Percentiles rank a stretch among this genome's conserved stretches.
Conservation (phyloP, 2,888 invertebrate species). For the Perdita meconis region DNA sequence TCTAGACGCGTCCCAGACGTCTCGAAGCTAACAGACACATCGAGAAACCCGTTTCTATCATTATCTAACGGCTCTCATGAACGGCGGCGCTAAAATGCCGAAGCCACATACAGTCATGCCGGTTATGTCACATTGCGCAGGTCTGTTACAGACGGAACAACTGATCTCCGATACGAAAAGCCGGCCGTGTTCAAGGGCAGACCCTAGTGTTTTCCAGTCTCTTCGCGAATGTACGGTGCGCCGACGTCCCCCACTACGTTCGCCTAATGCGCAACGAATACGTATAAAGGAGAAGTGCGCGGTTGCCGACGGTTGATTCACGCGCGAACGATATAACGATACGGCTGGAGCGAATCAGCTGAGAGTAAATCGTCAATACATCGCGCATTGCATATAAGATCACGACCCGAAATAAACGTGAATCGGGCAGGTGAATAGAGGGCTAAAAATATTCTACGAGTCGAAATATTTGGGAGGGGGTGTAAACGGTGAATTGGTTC, state of each 20-base stretch:
- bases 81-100: neutral
- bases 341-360: neutral
- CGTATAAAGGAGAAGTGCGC: conserved; percentile 55
- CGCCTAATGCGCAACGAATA: conserved; percentile 35
- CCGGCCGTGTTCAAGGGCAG: conserved; percentile 21
- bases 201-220: conserved; percentile 27
- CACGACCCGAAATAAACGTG: conserved; percentile 1
- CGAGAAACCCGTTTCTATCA: neutral
- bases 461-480: neutral
- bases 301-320: conserved; percentile 33
- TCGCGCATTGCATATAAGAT: conserved; percentile 1
- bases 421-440: neutral
- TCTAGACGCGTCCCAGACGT: neutral
- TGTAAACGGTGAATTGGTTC: neutral
- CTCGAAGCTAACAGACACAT: no score
- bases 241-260: conserved; percentile 21
- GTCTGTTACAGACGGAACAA: neutral
- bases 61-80: neutral
- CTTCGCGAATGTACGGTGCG: conserved; percentile 16
- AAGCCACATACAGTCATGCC: neutral
- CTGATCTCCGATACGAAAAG: conserved; percentile 8
- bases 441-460: neutral
- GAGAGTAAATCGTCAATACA: conserved; percentile 18
- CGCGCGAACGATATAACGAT: conserved; percentile 24
- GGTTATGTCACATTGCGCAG: conserved; percentile 22